Conservation (phyloP, 2,888 invertebrate genomes). For the Drosophila merina region DNA sequence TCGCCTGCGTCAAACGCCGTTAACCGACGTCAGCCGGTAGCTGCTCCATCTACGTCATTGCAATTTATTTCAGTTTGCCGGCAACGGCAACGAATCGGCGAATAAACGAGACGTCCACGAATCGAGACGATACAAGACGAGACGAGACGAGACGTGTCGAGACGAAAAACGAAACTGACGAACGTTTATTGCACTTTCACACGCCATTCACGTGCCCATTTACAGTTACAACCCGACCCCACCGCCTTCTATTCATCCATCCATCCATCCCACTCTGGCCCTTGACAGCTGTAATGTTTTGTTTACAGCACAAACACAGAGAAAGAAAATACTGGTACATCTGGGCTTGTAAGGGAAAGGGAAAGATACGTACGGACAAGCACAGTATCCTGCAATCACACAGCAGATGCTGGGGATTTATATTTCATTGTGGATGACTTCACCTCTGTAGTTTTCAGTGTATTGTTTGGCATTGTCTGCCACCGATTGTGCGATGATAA, state of each 20-base stretch:
- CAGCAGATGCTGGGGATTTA: constrained; percentile 1
- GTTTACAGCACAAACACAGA: constrained; percentile 50
- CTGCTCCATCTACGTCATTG: constrained; percentile 67
- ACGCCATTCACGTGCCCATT: constrained; percentile 71
- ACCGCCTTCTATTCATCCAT: not conserved
- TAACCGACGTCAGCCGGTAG: constrained; percentile 66
- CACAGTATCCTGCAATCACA: constrained; percentile 24
- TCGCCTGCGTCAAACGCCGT: constrained; percentile 58
- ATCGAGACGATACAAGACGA: not conserved
- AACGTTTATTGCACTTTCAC: constrained; percentile 76
- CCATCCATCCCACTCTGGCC: constrained; percentile 13
- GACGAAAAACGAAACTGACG: constrained; percentile 17
- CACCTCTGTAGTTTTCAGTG: not conserved
- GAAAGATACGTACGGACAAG: not conserved
- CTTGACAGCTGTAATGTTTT: constrained; percentile 46
- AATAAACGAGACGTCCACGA: constrained; percentile 6
- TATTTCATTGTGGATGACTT: too few species aligned
- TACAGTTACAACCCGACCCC: constrained; percentile 39
- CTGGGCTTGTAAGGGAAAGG: not conserved
- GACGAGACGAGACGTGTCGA: not conserved
- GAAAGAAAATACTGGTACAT: not conserved
- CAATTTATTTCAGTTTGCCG: constrained; percentile 64
- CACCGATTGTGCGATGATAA: constrained; percentile 21
- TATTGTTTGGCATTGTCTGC: constrained; percentile 12
- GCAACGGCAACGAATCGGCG: not conserved